These are phyloP conservation scores for Saccostrea cuccullata DNA, from an alignment of 1,140 invertebrate species.

Conservation along the genomic window DNA sequence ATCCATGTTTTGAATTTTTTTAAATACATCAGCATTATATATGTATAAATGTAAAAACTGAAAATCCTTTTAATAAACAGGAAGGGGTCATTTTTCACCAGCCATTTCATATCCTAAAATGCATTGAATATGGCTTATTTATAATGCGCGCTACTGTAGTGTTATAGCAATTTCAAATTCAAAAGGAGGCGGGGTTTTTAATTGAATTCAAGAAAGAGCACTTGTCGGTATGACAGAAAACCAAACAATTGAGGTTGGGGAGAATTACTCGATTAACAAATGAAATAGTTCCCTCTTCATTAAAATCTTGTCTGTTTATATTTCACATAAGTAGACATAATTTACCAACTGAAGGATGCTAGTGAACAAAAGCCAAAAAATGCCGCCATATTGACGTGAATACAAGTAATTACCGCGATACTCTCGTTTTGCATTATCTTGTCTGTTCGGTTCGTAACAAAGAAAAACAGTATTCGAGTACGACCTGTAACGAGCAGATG, in stretches of 20 bases:
- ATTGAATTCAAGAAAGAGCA: neutral
- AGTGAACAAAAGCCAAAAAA: neutral
- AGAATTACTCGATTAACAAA: neutral
- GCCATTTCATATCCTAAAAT: neutral
- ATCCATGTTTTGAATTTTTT: too few relatives aligned
- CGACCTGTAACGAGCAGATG: conserved; percentile 24
- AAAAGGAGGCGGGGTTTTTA: neutral
- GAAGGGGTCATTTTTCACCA: neutral
- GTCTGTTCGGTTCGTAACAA: conserved; percentile 19
- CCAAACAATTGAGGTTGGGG: neutral
- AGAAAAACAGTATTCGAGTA: conserved; percentile 20
- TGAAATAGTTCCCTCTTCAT: neutral
- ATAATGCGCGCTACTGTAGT: neutral
- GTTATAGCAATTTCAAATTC: neutral
- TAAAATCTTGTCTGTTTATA: neutral
- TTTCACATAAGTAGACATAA: neutral
- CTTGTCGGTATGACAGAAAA: neutral
- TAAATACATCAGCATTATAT: too few relatives aligned
- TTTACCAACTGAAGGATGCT: conserved; percentile 8
- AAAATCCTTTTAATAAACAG: too few relatives aligned
- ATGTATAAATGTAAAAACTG: too few relatives aligned
- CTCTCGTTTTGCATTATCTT: conserved; percentile 8
- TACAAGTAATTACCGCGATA: conserved; percentile 31
- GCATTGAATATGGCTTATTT: neutral
- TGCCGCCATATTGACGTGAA: neutral